phyloP scores from a whole-genome alignment of 2,113 vertebrate species.

The Phaetusa simplex region DNA sequence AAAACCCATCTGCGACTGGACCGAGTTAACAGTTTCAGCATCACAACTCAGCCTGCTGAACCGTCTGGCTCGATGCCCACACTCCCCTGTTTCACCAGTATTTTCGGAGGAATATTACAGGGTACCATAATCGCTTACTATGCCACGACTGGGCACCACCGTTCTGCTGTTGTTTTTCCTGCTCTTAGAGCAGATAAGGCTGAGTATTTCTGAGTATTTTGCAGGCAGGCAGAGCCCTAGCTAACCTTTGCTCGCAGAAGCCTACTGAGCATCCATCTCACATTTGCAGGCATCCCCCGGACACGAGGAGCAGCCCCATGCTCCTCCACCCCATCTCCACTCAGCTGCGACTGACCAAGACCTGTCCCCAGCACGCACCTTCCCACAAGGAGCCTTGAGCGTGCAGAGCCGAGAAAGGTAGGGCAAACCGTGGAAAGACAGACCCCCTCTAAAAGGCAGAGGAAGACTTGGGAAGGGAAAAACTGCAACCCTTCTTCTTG shows the following conservation, averaged over 20 bases:
- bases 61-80: background rate
- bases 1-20: background rate
- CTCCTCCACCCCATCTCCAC: background rate
- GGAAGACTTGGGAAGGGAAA: background rate
- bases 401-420: background rate
- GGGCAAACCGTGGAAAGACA: fast-evolving
- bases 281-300: background rate
- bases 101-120: background rate
- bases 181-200: background rate
- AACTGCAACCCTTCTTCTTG: background rate
- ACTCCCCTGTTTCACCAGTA: background rate
- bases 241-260: background rate
- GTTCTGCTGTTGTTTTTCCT: background rate
- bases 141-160: background rate
- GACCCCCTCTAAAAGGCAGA: background rate
- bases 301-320: background rate
- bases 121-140: fast-evolving
- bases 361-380: background rate
- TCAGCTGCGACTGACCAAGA: fast-evolving
- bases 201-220: background rate
- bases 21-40: fast-evolving
- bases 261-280: background rate
- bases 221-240: background rate
- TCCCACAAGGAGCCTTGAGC: background rate
- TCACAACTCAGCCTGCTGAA: background rate